Conservation (phyloP, 2,113 vertebrate species). For the Addax nasomaculatus region DNA sequence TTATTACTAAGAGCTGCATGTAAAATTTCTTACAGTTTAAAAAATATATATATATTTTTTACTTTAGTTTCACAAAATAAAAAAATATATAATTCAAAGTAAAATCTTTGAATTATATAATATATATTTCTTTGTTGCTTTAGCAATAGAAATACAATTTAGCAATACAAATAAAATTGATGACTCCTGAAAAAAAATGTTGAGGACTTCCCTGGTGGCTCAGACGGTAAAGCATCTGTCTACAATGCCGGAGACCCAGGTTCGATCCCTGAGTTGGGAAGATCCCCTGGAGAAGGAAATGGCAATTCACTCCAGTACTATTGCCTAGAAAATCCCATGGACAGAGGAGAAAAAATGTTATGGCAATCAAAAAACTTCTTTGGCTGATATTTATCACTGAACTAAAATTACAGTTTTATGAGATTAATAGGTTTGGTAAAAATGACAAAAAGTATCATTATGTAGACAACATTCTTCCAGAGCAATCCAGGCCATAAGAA, state of each 20-base stretch:
- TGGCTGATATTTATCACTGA: neutral
- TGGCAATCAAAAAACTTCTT: neutral
- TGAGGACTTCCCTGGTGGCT: neutral
- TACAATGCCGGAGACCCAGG: no score
- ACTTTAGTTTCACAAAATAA: neutral
- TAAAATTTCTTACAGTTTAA: neutral
- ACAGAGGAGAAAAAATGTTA: neutral
- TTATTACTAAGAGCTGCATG: neutral
- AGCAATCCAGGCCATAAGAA: neutral
- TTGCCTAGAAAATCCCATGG: no score
- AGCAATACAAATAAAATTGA: neutral
- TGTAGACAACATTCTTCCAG: neutral
- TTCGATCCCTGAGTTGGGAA: no score
- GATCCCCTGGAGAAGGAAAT: no score
- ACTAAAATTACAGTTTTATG: neutral
- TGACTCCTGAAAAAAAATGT: neutral
- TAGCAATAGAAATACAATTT: neutral
- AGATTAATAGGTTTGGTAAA: slow-evolving; percentile 32
- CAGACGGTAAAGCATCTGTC: no score
- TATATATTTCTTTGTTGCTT: neutral
- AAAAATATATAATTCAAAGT: neutral
- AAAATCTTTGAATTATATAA: neutral
- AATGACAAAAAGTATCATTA: neutral
- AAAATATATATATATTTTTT: neutral
- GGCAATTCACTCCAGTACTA: no score